A percentile compares a stretch with the other conserved stretches of the same genome.
phyloP scores from a whole-genome alignment of 1,140 invertebrate species.

The Aphis craccivora region DNA sequence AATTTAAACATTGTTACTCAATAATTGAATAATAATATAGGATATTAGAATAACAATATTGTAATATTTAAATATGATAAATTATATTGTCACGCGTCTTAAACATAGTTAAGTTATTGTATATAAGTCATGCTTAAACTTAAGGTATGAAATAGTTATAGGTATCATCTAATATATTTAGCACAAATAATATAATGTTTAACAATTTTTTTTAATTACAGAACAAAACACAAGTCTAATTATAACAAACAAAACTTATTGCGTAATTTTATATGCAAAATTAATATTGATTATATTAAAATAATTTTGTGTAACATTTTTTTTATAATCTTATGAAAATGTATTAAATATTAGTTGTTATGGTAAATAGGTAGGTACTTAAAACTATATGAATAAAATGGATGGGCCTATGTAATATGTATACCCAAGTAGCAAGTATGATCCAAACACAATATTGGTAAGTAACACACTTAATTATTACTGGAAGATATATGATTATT shows the following conservation, averaged over 20 bases:
- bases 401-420: neutral
- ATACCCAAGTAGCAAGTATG: neutral
- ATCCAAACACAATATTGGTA: neutral
- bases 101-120: constrained; percentile 21
- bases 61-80: neutral
- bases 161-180: neutral
- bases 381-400: neutral
- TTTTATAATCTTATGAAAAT: neutral
- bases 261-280: neutral
- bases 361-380: neutral
- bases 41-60: neutral
- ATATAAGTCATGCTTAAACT: neutral
- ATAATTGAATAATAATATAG: neutral
- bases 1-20: neutral
- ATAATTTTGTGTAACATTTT: neutral
- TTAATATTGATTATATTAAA: neutral
- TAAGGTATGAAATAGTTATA: neutral
- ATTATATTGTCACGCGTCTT: constrained; percentile 32
- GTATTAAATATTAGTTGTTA: neutral
- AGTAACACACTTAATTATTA: neutral
- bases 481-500: neutral
- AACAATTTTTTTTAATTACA: neutral
- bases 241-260: neutral
- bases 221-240: neutral
- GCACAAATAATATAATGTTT: neutral